Base-by-base conservation (phyloP, 1,140 invertebrate genomes). In the Leptopilina clavipes region DNA sequence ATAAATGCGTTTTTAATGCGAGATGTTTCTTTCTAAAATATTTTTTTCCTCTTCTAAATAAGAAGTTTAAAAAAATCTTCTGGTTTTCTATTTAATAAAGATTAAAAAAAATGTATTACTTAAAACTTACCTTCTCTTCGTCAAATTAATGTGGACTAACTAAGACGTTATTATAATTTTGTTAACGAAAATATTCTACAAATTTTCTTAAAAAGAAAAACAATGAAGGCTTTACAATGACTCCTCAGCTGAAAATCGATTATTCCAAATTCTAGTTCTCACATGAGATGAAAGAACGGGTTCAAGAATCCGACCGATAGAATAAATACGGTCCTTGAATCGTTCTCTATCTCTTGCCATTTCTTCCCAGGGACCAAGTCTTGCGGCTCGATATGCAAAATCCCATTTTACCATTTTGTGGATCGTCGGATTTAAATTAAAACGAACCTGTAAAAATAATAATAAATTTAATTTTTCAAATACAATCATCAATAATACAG, bases 281-380 rank as follows among this genome's bases (percentile, higher is more conserved):
- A 94, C 93, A 76, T 91, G 82, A 0, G 75, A 72, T 56, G 84
- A 85, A 37, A 94, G 86, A 72, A 94, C 84, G 8, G 88, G 89
- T 76, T 89, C 85, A 14, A 94, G 82, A 48, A 90, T 81, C 37
- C 80, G 59, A 25, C 89, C 90, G 1, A 90, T 85, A 1, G 85
- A 81, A 10, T 85, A 78, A 52, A 94, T 92, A 22, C 93, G 87
- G 7, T 84, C 82, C 44, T 87, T 88, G 84, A 95, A 95, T 76
- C 93, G 86, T 11, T 85, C 89, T 25, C 92, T 87, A 81, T 95
- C 94, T 12, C 93, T 87, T 1, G 91, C 93, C 75, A 90, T 90
- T 82, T 90, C 83, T 82, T 94, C 93, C 94, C 94, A 95, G 17
- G 90, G 91, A 22, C 94, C 93, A 83, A 91, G 92, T 43, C 94